Percentiles rank a stretch among this genome's conserved stretches.
Evolutionary conservation across 53 echinoderm and acorn worm genomes (phyloP).

Genomic region (Holothuria leucospilota): DNA sequence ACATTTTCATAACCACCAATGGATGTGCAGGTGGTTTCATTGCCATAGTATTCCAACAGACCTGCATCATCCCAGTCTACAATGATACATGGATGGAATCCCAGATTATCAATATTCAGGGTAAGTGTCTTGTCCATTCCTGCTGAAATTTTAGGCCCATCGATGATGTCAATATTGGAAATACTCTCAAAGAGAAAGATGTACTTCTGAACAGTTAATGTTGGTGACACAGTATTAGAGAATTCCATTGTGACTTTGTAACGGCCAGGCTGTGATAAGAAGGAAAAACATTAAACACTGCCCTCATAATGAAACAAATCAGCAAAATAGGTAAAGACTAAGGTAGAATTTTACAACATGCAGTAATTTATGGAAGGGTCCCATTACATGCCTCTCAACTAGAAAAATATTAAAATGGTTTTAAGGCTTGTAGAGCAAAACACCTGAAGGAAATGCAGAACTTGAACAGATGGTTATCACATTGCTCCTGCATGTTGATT

Average conservation of each 20-base stretch:
- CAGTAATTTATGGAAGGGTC: no score
- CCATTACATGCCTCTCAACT: no score
- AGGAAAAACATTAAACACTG: no score
- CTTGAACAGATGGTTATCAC: no score
- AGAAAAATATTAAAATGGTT: no score
- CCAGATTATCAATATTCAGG: slow-evolving; percentile 60
- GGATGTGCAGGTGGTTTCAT: slow-evolving; percentile 52
- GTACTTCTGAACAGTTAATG: neutral
- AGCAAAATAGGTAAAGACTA: no score
- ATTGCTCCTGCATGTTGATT: no score
- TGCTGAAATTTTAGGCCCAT: slow-evolving; percentile 9
- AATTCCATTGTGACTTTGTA: slow-evolving; percentile 10
- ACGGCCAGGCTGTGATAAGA: neutral
- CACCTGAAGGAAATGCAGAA: no score
- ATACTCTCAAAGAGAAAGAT: slow-evolving; percentile 36
- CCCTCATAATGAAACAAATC: no score
- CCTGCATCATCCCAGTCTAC: slow-evolving; percentile 74
- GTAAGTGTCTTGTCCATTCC: slow-evolving; percentile 44
- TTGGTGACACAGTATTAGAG: slow-evolving; percentile 3
- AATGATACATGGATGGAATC: slow-evolving; percentile 67
- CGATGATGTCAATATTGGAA: neutral
- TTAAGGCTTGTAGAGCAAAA: no score
- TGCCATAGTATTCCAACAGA: slow-evolving; percentile 42
- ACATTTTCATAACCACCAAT: slow-evolving; percentile 46
- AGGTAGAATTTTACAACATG: no score